Percentiles rank a stretch among this genome's conserved stretches.
Evolutionary conservation across 2,888 invertebrate genomes (phyloP).

Genomic region (Trilocha varians): DNA sequence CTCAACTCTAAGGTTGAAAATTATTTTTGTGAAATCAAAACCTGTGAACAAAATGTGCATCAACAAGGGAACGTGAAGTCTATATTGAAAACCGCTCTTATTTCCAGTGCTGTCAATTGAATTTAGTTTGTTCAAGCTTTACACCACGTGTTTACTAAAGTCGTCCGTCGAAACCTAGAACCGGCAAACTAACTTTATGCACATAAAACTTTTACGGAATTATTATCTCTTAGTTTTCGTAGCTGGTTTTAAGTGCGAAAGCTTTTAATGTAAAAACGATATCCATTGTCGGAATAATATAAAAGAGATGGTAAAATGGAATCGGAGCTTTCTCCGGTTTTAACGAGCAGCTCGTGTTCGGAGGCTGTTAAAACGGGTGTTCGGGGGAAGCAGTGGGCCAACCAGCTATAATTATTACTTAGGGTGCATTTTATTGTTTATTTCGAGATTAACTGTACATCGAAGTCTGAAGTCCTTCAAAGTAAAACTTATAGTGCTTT

Average conservation of each 20-base stretch:
- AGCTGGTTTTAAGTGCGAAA: conserved; percentile 7
- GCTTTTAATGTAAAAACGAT: conserved; percentile 21
- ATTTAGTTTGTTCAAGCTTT: conserved; percentile 22
- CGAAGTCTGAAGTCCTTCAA: background rate
- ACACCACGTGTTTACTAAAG: conserved; percentile 63
- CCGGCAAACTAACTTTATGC: conserved; percentile 38
- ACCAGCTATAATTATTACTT: conserved; percentile 23
- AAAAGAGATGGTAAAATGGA: conserved; percentile 20
- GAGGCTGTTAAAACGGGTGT: conserved; percentile 27
- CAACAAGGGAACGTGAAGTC: conserved; percentile 44
- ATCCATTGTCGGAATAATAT: conserved; percentile 20
- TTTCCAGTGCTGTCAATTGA: conserved; percentile 47
- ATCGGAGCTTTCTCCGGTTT: conserved; percentile 25
- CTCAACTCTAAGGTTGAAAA: conserved; percentile 41
- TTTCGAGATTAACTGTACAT: background rate
- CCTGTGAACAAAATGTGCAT: conserved; percentile 51
- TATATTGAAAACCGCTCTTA: conserved; percentile 66
- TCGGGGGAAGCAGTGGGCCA: conserved; percentile 11
- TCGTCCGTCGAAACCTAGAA: conserved; percentile 42
- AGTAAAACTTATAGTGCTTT: too few species aligned
- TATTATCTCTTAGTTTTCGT: conserved; percentile 8
- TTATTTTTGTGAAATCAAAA: conserved; percentile 26
- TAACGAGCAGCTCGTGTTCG: conserved; percentile 28
- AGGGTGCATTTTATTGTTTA: conserved; percentile 6
- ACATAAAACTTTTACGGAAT: conserved; percentile 46